Base-by-base conservation (phyloP, 1,140 invertebrate genomes). In the Hylaeus anthracinus region DNA sequence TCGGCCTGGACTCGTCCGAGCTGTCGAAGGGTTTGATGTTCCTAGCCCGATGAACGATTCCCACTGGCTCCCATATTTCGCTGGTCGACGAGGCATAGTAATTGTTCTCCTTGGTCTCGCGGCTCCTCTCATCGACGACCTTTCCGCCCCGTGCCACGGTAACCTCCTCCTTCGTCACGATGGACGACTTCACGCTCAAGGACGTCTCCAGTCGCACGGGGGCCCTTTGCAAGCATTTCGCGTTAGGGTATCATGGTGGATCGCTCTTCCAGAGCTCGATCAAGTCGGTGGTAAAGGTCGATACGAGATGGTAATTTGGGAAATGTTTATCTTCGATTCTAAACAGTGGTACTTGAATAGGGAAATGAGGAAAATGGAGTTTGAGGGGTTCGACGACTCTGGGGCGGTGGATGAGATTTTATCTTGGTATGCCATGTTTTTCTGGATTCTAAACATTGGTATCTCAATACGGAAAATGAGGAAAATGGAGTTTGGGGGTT, bases 81-180 rank as follows among this genome's bases (percentile, higher is more conserved):
- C 95, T 95, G 10, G 95, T 95, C 61, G 95, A 95, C 78, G 95
- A 96, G 51, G 95, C 95, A 88, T 96, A 96, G 84, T 94, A 95
- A 88, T 96, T 96, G 88, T 96, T 95, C 81, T 97, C 96, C 90
- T 96, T 96, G 37, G 96, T 96, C 91, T 97, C 96, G 55, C 95
- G 94, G 72, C 95, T 95, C 5, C 96, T 90, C 86, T 97, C 96
- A 91, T 97, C 96, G 1, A 97, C 94, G 55, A 97, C 93, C 85
- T 95, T 94, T 4, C 96, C 96, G 72, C 95, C 95, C 14, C 95
- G 94, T 5, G 95, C 95, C 26, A 97, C 96, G 0, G 95, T 96
- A 72, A 97, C 95, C 85, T 96, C 95, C 88, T 97, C 96, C 73
- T 95, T 96, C 60, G 96, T 96, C 41, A 96, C 95, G 37, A 96